Base-by-base conservation (phyloP, 2,113 vertebrate genomes). In the Sapajus apella region DNA sequence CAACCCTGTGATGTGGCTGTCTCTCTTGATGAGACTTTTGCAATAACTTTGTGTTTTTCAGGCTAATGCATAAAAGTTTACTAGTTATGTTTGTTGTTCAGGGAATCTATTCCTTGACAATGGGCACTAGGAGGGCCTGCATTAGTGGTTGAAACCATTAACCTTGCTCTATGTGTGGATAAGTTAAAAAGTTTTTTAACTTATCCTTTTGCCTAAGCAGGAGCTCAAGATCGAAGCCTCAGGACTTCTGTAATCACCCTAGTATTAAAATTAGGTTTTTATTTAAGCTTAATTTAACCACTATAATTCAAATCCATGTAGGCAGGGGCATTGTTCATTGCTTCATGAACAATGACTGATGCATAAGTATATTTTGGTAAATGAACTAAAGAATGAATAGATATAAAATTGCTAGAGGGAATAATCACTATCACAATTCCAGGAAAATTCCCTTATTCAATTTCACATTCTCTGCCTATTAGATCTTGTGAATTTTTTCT, bases 261-360 rank as follows among this genome's bases (percentile, higher is more conserved):
- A 73, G 18, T 8, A 35, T 77, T 89, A 73, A 87, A 95, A 95
- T 66, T 73, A 16, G 11, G 27, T 92, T 85, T 92, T 83, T 14
- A 85, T 32, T 45, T 84, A 72, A 81, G 47, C 27, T 82, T 79
- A 17, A 72, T 40, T 91, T 79, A 56, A 86, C 76, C 81, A 32
- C 21, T 61, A 18, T 20, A n/a, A 75, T 58, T 87, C 23, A 70
- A 25, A 68, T 52, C 58, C 2, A 6, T 14, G 4, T 1, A n/a
- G 80, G 27, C 64, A 85, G 17, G 18, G 6, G 25, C 8, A 25
- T 11, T 79, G 17, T 18, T 88, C 52, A 50, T 61, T 81, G 11
- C 30, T 72, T 61, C 70, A 25, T 92, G 50, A 95, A 32, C n/a
- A 88, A 9, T 73, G 43, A 73, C 8, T 21, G 30, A 76, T 66